These are phyloP conservation scores for Gymnocephalus cernua DNA, from an alignment of 2,113 vertebrate species.

Conservation along the genomic window DNA sequence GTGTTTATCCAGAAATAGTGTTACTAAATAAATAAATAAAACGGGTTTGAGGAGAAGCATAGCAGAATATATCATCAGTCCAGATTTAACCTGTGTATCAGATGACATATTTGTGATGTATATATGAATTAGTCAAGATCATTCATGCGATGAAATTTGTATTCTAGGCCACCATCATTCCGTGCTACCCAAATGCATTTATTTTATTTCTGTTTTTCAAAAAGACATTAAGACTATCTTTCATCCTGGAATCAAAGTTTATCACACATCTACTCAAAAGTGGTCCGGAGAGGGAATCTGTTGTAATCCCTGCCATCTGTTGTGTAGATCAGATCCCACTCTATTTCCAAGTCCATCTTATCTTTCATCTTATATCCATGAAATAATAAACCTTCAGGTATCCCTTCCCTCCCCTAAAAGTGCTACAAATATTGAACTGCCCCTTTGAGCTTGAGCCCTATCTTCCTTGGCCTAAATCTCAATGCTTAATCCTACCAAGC, in stretches of 20 bases:
- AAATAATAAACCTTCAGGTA: conserved; percentile 25
- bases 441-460: conserved; percentile 22
- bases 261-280: conserved; percentile 62
- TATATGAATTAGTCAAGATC: background rate
- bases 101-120: background rate
- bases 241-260: conserved; percentile 41
- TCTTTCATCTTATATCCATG: conserved; percentile 1
- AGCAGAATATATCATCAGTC: background rate
- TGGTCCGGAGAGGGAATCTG: conserved; percentile 43
- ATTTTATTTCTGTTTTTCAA: background rate
- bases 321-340: conserved; percentile 67
- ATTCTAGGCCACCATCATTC: background rate
- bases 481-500: conserved; percentile 50
- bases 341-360: conserved; percentile 30
- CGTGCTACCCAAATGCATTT: background rate
- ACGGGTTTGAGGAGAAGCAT: background rate
- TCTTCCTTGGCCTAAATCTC: conserved; percentile 52
- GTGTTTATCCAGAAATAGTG: background rate
- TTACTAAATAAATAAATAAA: background rate
- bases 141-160: background rate
- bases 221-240: background rate
- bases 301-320: conserved; percentile 78
- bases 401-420: background rate
- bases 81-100: background rate
- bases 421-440: conserved; percentile 26